Base-by-base conservation (phyloP, 2,888 invertebrate genomes). In the Leptopilina drosophilae region DNA sequence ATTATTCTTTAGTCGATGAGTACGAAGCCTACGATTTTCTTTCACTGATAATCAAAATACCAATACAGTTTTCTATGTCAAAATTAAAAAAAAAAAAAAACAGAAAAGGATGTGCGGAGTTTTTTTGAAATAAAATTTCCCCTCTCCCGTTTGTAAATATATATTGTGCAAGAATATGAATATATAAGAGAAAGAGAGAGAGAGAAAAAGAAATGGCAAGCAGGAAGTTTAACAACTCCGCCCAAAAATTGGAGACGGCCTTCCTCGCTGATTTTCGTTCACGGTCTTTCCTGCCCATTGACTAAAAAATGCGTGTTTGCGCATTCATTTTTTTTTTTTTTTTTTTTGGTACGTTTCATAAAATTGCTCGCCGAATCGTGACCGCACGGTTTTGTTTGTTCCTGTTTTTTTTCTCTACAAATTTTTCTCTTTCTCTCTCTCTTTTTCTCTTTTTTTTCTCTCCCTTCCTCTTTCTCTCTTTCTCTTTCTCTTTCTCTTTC, bases 381-480 rank as follows among this genome's bases (percentile, higher is more conserved):
- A 73, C 33, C 56, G 73, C 53, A 56, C 53, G 73, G 73, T 73
- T 53, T 53, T 73, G 73, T 73, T 73, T 73, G 73, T 73, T 73
- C 73, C 73, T 73, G 73, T 56, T 73, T 73, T 73, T 42, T 42
- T 42, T 42, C 33, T 33, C 33, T 33, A 73, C 53, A 73, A 56
- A 73, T 64, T 53, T n/a, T 0, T 49, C 11, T 49, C 2, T 49
- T 9, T 49, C 11, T 49, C 4, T 64, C 26, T n/a, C 5, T 49
- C 49, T 49, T 11, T 49, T 8, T 49, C 11, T 49, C 4, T 49
- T 2, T 8, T n/a, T n/a, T n/a, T n/a, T n/a, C n/a, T n/a, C n/a
- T n/a, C n/a, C n/a, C n/a, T n/a, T n/a, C n/a, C 11, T 49, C 2
- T 49, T 9, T 49, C 11, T 49, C 4, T 64, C 26, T n/a, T 0